Evolutionary conservation across 1,140 invertebrate species (phyloP), one percentile per base, ranked within the genome.

Genomic region (Brachionus koreanus): DNA sequence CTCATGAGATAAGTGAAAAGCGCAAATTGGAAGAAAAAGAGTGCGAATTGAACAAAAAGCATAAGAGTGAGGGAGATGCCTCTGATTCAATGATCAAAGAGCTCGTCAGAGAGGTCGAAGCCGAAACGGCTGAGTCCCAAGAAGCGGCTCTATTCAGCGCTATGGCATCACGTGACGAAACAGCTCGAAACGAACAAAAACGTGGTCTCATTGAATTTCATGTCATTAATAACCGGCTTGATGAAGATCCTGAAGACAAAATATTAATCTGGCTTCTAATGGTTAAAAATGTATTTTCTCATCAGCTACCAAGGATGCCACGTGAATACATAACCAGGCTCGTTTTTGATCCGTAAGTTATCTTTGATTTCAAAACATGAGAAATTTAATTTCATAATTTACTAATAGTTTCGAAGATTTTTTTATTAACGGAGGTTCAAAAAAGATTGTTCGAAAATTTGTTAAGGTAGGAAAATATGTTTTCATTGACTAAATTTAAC

Each of bases 301-400:
- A 95, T 86, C 97, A 98, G 86, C 89, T 99, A 74, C 95, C 97
- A 0, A 91, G 94, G 87, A 99, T 99, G 96, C 96, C 96, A 0
- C 95, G 96, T 85, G 95, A 98, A 88, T 99, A 99, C 86, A 98
- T 99, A 83, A 95, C 95, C 0, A 92, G 98, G 85, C 87, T 98
- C 23, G 94, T 99, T 0, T 99, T 99, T 89, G 97, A 99, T 90
- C 94, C 95, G 91, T 94, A 90, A 92, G 93, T 91, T 84, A 2
- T 7, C 12, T 35, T 79, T 79, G 7, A 77, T 6, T n/a, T 5
- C n/a, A n/a, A n/a, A n/a, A n/a, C n/a, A n/a, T n/a, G n/a, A n/a
- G n/a, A n/a, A n/a, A n/a, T n/a, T n/a, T n/a, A n/a, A n/a, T n/a
- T n/a, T n/a, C n/a, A n/a, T n/a, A n/a, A n/a, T n/a, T n/a, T n/a